Percentiles rank a stretch among this genome's conserved stretches.
Evolutionary conservation across 2,888 invertebrate genomes (phyloP).

Genomic region (Drepanosiphum platanoidis): DNA sequence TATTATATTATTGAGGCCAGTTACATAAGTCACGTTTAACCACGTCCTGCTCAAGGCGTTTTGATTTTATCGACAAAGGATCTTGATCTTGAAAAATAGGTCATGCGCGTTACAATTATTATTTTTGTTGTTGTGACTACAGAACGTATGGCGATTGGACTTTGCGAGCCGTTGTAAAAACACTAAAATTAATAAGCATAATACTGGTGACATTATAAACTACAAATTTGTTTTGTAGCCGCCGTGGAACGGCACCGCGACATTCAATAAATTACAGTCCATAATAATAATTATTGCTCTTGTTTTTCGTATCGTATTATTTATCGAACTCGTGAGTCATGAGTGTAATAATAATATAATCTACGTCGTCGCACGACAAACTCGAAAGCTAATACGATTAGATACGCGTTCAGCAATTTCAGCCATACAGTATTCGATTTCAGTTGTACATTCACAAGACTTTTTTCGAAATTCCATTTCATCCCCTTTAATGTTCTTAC

Average conservation of each 20-base stretch:
- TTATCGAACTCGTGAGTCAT: not conserved
- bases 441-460: not conserved
- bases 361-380: not conserved
- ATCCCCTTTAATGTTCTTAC: not conserved
- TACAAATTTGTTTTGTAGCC: not conserved
- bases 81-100: slow-evolving; percentile 61
- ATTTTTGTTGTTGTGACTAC: not conserved
- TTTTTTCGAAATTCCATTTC: not conserved
- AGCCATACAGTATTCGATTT: not conserved
- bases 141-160: not conserved
- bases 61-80: slow-evolving; percentile 37
- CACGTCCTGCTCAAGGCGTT: slow-evolving; percentile 37
- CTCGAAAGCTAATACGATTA: not conserved
- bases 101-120: not conserved
- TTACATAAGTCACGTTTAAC: slow-evolving; percentile 44
- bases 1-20: slow-evolving; percentile 22
- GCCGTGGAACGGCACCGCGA: not conserved
- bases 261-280: not conserved
- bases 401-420: no score
- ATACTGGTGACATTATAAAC: not conserved
- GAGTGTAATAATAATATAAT: not conserved
- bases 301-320: not conserved
- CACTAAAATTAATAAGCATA: not conserved
- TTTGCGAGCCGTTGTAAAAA: not conserved
- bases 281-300: not conserved